These are phyloP conservation scores for Herpailurus yagouaroundi DNA, from an alignment of 2,113 vertebrate species.

Conservation along the genomic window DNA sequence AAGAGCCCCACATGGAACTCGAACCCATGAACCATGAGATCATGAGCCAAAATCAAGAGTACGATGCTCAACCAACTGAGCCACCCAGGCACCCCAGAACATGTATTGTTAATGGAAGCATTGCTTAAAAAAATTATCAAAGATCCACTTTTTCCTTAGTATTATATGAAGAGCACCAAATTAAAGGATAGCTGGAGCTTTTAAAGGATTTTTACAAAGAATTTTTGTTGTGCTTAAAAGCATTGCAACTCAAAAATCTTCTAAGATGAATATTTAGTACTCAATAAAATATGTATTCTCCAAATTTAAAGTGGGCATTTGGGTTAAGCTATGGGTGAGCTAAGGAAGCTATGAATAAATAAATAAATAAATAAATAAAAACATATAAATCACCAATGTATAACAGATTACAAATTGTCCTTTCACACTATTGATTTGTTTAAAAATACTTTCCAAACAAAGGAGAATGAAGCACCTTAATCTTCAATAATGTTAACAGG, in stretches of 20 bases:
- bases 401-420: not conserved
- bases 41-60: too few species aligned
- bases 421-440: not conserved
- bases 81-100: not conserved
- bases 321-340: not conserved
- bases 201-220: slow-evolving; percentile 22
- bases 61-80: too few species aligned
- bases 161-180: not conserved
- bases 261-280: not conserved
- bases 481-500: not conserved
- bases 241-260: not conserved
- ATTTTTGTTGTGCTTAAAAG: not conserved
- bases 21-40: too few species aligned
- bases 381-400: not conserved
- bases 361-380: not conserved
- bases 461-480: not conserved
- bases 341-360: not conserved
- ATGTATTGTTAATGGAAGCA: not conserved
- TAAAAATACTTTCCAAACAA: not conserved
- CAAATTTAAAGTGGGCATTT: not conserved
- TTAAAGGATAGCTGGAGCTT: not conserved
- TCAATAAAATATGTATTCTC: not conserved
- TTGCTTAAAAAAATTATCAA: not conserved
- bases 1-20: too few species aligned
- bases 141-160: not conserved